These are phyloP conservation scores for Epinephelus awoara DNA, from an alignment of 2,797 vertebrate species.

Conservation along the genomic window DNA sequence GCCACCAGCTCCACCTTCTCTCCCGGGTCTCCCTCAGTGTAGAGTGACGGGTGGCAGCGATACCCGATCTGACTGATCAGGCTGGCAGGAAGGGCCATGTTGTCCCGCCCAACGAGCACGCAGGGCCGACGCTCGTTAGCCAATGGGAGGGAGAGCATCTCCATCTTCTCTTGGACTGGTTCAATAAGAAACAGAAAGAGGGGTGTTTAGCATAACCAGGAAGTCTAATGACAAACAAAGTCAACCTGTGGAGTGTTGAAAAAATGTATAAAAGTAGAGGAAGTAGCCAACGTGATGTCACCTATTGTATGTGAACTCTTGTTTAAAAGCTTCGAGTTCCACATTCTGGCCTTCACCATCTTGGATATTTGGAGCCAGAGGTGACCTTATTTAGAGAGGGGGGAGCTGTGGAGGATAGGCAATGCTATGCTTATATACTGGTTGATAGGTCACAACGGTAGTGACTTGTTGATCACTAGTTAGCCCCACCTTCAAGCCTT, in stretches of 20 bases:
- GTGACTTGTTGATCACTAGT: too few relatives aligned
- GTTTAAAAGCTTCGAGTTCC: too few relatives aligned
- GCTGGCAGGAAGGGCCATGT: slow-evolving; percentile 95
- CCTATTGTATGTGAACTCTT: too few relatives aligned
- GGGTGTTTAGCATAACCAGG: not conserved
- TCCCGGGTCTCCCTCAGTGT: slow-evolving; percentile 96
- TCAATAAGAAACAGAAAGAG: not conserved
- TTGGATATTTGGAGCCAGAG: too few relatives aligned
- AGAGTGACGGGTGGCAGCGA: slow-evolving; percentile 97
- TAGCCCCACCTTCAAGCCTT: too few relatives aligned
- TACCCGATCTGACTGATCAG: slow-evolving; percentile 98
- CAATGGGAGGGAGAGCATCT: slow-evolving; percentile 89
- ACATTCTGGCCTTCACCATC: too few relatives aligned
- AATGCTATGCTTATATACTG: too few relatives aligned
- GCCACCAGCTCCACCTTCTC: slow-evolving; percentile 97
- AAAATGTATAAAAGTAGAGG: too few relatives aligned
- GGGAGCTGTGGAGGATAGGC: too few relatives aligned
- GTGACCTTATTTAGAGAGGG: too few relatives aligned
- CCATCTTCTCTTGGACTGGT: slow-evolving; percentile 92
- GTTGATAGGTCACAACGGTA: too few relatives aligned
- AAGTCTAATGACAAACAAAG: not conserved
- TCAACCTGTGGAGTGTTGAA: not conserved
- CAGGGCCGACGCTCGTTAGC: slow-evolving; percentile 94
- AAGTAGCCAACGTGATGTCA: too few relatives aligned
- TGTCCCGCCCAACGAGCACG: slow-evolving; percentile 94